phyloP scores from a whole-genome alignment of 2,113 vertebrate genomes.

The Ranitomeya imitator region DNA sequence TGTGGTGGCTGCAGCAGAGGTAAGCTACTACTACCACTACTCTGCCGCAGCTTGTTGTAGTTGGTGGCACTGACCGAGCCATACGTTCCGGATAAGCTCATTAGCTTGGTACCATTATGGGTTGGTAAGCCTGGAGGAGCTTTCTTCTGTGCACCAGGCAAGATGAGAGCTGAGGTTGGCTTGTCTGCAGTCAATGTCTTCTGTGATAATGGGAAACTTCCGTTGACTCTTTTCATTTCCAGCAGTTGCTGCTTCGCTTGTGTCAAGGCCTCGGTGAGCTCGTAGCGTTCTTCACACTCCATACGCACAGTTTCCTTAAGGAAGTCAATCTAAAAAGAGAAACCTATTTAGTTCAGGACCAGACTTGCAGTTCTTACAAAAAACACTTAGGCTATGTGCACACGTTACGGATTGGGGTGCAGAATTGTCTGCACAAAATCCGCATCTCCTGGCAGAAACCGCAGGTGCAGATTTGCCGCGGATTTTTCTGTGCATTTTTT shows the following conservation, averaged over 20 bases:
- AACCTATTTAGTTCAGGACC: not conserved
- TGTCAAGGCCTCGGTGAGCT: slow-evolving; percentile 83
- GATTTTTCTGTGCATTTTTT: too few relatives aligned
- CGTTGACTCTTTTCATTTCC: slow-evolving; percentile 65
- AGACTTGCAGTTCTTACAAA: not conserved
- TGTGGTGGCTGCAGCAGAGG: slow-evolving; percentile 59
- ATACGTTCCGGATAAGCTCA: not conserved
- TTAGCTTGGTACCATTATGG: slow-evolving; percentile 57
- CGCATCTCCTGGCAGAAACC: too few relatives aligned
- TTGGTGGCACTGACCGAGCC: not conserved
- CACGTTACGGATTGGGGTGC: too few relatives aligned
- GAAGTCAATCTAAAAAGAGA: slow-evolving; percentile 76
- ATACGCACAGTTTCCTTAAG: slow-evolving; percentile 87
- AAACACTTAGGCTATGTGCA: too few relatives aligned
- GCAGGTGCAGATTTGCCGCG: too few relatives aligned
- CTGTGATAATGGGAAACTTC: slow-evolving; percentile 58
- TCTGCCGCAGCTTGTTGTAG: slow-evolving; percentile 2
- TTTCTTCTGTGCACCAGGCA: slow-evolving; percentile 52
- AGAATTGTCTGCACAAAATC: too few relatives aligned
- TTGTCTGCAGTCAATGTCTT: slow-evolving; percentile 61
- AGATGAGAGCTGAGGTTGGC: slow-evolving; percentile 56
- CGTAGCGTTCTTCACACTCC: slow-evolving; percentile 88
- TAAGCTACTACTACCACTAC: not conserved
- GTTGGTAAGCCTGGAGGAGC: slow-evolving; percentile 31
- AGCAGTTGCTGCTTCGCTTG: slow-evolving; percentile 79